A percentile compares a stretch with the other conserved stretches of the same genome.
Conservation (phyloP, 2,797 vertebrate genomes). For the Borostomias antarcticus region DNA sequence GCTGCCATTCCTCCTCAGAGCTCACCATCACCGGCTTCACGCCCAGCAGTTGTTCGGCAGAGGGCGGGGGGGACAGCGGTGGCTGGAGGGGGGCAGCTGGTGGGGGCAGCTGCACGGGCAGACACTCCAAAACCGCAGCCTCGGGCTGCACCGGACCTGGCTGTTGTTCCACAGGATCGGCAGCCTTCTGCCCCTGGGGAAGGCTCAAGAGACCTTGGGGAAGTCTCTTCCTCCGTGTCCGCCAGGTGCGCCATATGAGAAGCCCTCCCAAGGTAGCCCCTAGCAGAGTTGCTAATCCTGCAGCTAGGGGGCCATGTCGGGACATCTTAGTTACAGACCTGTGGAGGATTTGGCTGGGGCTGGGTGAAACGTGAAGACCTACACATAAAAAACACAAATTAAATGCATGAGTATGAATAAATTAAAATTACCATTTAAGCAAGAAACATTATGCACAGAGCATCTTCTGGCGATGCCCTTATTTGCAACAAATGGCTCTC, state of each 20-base stretch:
- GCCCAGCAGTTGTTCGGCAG: constrained; percentile 73
- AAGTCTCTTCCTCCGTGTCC: constrained; percentile 70
- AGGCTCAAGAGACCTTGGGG: too few relatives aligned
- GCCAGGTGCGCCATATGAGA: constrained; percentile 83
- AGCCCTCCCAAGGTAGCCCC: constrained; percentile 86
- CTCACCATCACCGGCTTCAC: constrained; percentile 82
- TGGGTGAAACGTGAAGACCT: constrained; percentile 36
- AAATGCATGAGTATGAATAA: background rate
- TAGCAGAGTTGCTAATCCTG: constrained; percentile 82
- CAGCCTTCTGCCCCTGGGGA: constrained; percentile 50
- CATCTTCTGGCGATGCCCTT: too few relatives aligned
- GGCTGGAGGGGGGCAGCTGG: constrained; percentile 18
- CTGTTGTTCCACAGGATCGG: constrained; percentile 37
- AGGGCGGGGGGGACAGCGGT: constrained; percentile 55
- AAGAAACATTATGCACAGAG: too few relatives aligned
- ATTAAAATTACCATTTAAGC: too few relatives aligned
- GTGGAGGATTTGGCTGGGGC: background rate
- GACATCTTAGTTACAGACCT: constrained; percentile 73
- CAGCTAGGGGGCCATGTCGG: constrained; percentile 77
- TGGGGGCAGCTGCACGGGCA: constrained; percentile 3
- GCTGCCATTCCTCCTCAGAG: constrained; percentile 83
- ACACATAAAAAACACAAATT: background rate
- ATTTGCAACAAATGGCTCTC: too few relatives aligned
- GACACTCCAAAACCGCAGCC: constrained; percentile 39
- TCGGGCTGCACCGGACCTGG: constrained; percentile 15